Evolutionary conservation across 2,888 invertebrate species (phyloP).

Genomic region (Elysia crispata): DNA sequence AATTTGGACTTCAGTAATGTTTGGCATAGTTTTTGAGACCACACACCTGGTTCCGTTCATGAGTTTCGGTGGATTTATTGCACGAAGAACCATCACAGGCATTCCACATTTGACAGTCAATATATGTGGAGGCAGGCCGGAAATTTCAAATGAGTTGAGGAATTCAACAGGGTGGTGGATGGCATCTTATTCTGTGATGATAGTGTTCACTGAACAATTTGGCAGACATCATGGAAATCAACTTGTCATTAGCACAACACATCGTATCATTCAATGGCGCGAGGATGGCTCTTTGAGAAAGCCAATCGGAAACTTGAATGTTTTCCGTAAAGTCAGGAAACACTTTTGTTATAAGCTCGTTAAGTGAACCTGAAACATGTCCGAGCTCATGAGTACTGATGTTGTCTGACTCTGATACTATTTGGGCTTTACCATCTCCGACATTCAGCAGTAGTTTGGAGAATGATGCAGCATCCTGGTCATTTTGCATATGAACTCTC

Average conservation of each 20-base stretch:
- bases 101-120: background rate
- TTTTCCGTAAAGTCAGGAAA: background rate
- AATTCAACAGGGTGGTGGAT: background rate
- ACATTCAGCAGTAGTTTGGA: background rate
- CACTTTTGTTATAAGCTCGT: background rate
- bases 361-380: background rate
- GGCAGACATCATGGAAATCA: background rate
- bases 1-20: background rate
- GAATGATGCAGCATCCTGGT: background rate
- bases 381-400: background rate
- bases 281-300: conserved; percentile 1
- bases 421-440: background rate
- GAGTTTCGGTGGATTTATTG: conserved; percentile 13
- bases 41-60: conserved; percentile 18
- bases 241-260: background rate
- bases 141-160: conserved; percentile 10
- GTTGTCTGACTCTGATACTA: background rate
- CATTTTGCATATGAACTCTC: conserved; percentile 2
- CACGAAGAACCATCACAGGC: background rate
- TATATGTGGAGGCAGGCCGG: background rate
- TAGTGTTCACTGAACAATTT: background rate
- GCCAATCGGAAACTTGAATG: background rate
- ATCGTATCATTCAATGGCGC: background rate
- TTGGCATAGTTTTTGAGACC: background rate
- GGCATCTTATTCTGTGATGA: background rate